Conservation (phyloP, 2,113 vertebrate species). For the Elachura formosa region DNA sequence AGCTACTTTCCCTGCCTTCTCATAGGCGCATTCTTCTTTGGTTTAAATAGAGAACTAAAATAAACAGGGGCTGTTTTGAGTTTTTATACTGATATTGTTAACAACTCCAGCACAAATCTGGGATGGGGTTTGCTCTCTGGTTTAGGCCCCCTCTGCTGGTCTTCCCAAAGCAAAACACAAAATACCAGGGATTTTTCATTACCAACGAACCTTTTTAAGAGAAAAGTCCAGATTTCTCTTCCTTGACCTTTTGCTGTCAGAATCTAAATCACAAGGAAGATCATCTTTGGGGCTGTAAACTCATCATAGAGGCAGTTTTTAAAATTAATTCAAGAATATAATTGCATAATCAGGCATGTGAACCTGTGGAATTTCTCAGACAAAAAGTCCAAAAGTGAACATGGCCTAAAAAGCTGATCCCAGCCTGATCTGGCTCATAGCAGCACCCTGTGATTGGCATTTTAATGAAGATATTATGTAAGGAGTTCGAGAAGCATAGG, state of each 20-base stretch:
- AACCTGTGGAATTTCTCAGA: slow-evolving; percentile 39
- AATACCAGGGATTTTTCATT: not conserved
- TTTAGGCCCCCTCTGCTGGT: slow-evolving; percentile 61
- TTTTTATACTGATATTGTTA: not conserved
- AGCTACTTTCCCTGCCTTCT: not conserved
- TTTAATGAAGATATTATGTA: slow-evolving; percentile 24
- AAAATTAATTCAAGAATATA: not conserved
- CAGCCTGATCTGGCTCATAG: not conserved
- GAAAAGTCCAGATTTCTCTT: not conserved
- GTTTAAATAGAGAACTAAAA: not conserved
- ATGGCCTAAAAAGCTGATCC: not conserved
- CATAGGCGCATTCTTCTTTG: not conserved
- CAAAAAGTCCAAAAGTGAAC: slow-evolving; percentile 24
- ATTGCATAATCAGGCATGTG: slow-evolving; percentile 42
- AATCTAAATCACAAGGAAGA: not conserved
- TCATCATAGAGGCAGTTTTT: not conserved
- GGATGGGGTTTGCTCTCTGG: not conserved
- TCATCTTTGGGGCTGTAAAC: not conserved
- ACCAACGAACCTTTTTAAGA: not conserved
- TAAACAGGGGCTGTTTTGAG: not conserved
- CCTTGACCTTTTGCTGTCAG: not conserved
- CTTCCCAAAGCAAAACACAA: slow-evolving; percentile 19
- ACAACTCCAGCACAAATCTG: not conserved
- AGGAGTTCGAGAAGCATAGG: not conserved
- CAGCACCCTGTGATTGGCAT: not conserved